These are phyloP conservation scores for Anabas testudineus DNA, from an alignment of 2,797 vertebrate genomes.

Conservation along the genomic window DNA sequence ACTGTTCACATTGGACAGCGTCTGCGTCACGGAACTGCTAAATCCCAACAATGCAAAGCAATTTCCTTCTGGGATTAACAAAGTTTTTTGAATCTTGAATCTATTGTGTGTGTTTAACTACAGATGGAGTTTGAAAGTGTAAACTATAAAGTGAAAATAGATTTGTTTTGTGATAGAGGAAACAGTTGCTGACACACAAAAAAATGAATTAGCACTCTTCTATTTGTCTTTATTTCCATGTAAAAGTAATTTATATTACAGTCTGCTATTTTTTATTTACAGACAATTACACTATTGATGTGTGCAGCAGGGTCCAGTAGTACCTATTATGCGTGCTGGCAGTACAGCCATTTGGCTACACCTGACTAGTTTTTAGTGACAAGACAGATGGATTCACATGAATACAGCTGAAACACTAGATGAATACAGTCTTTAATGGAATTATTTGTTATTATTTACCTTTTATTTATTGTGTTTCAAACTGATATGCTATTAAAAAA, in stretches of 20 bases:
- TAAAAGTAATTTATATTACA: constrained; percentile 12
- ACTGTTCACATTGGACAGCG: not conserved
- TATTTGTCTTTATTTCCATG: constrained; percentile 5
- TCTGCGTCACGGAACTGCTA: not conserved
- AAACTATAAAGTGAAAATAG: not conserved
- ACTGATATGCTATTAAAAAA: not conserved
- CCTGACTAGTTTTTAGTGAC: not conserved
- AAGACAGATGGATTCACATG: not conserved
- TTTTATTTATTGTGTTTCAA: not conserved
- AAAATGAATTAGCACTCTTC: not conserved
- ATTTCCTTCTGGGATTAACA: too few relatives aligned
- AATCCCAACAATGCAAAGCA: not conserved
- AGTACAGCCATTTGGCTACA: constrained; percentile 7
- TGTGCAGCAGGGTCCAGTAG: constrained; percentile 2
- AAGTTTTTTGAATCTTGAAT: too few relatives aligned
- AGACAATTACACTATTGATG: constrained; percentile 20
- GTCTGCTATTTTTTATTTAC: constrained; percentile 17
- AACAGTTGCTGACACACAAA: constrained; percentile 11
- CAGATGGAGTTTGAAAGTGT: not conserved
- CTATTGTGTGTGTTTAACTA: not conserved
- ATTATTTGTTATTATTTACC: not conserved
- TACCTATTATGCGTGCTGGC: not conserved
- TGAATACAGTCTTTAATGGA: not conserved
- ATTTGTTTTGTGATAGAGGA: not conserved
- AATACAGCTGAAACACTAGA: not conserved